Evolutionary conservation across 2,888 invertebrate genomes (phyloP).

Genomic region (Leuctra nigra): DNA sequence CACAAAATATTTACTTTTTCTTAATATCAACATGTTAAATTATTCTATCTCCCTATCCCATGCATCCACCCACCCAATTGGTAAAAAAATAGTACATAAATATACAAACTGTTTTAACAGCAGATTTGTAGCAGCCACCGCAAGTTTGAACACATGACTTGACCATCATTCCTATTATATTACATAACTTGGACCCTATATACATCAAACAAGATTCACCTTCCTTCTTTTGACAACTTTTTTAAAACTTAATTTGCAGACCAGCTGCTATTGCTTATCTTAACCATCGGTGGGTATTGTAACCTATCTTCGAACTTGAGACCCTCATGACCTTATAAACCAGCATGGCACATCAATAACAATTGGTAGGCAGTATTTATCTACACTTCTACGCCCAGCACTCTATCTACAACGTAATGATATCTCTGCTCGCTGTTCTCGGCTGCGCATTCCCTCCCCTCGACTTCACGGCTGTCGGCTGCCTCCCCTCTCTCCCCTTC

Average conservation of each 20-base stretch:
- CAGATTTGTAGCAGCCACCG: background rate
- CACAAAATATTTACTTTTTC: slow-evolving; percentile 3
- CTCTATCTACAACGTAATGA: slow-evolving; percentile 77
- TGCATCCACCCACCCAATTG: slow-evolving; percentile 13
- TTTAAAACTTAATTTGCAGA: slow-evolving; percentile 5
- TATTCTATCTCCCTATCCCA: slow-evolving; percentile 5
- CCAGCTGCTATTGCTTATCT: slow-evolving; percentile 17
- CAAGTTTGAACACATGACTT: background rate
- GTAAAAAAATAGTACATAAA: slow-evolving; percentile 12
- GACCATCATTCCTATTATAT: background rate
- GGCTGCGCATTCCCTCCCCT: slow-evolving; percentile 42
- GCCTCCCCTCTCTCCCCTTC: slow-evolving; percentile 35
- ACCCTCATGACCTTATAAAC: slow-evolving; percentile 11
- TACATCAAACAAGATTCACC: too few relatives aligned
- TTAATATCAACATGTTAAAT: slow-evolving; percentile 12
- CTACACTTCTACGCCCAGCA: slow-evolving; percentile 79
- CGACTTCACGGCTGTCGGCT: slow-evolving; percentile 32
- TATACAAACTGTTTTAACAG: background rate
- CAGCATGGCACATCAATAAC: slow-evolving; percentile 8
- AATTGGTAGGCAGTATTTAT: background rate
- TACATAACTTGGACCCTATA: slow-evolving; percentile 15
- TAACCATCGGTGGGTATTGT: slow-evolving; percentile 19
- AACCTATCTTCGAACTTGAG: too few relatives aligned
- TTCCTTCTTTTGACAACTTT: background rate
- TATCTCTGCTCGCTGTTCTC: slow-evolving; percentile 48